Conservation (phyloP, 2,113 vertebrate species). For the Casuarius casuarius region DNA sequence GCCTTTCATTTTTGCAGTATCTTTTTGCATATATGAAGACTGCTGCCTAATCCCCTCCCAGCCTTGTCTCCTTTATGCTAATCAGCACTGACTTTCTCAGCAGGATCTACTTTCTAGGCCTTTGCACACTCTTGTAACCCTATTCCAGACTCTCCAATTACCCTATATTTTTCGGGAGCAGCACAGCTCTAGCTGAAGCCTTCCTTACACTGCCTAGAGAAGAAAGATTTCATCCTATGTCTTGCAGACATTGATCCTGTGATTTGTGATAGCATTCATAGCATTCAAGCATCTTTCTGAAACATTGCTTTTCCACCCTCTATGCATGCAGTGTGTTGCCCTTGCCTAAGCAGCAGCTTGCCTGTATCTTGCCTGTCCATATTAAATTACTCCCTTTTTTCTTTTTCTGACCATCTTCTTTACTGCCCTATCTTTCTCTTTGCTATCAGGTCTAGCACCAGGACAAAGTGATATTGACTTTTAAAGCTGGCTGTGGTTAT, state of each 20-base stretch:
- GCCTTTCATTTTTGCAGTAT: not conserved
- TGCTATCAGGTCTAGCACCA: not conserved
- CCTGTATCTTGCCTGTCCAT: not conserved
- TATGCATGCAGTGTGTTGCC: fast-evolving
- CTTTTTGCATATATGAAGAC: not conserved
- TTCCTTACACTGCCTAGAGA: not conserved
- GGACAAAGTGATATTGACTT: not conserved
- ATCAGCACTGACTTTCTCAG: not conserved
- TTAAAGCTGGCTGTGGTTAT: not conserved
- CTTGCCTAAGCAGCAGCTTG: not conserved
- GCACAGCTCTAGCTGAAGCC: not conserved
- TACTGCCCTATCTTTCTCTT: not conserved
- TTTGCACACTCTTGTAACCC: not conserved
- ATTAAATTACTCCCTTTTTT: not conserved
- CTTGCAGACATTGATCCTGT: not conserved
- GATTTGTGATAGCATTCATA: not conserved
- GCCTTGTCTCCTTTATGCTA: not conserved
- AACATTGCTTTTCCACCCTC: not conserved
- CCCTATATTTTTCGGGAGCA: fast-evolving
- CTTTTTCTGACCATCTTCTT: not conserved
- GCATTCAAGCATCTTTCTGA: not conserved
- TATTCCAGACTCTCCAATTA: not conserved
- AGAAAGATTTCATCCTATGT: not conserved
- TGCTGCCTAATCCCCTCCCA: too few relatives aligned
- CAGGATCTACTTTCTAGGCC: not conserved